Percentiles rank a stretch among this genome's conserved stretches.
Conservation (phyloP, 2,797 vertebrate genomes). For the Gymnoscopelus microlampas region DNA sequence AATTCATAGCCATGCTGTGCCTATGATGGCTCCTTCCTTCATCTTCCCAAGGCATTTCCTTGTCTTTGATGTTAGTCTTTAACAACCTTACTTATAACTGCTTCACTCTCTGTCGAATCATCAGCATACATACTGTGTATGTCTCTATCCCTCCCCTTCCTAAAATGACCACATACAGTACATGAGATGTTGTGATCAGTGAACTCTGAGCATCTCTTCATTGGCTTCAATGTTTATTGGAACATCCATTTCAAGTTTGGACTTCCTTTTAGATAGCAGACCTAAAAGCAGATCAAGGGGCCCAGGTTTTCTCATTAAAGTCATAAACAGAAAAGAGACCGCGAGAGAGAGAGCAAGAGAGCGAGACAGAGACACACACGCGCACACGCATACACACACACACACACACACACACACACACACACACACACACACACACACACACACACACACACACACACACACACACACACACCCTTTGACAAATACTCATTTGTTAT, state of each 20-base stretch:
- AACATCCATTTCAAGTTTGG: no score
- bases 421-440: conserved; percentile 1
- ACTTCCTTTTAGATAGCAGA: no score
- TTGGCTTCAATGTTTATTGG: no score
- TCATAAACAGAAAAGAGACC: no score
- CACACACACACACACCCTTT: background rate
- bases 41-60: conserved; percentile 1
- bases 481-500: background rate
- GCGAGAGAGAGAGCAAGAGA: no score
- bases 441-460: conserved; percentile 3
- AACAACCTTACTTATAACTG: background rate
- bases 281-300: no score
- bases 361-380: no score
- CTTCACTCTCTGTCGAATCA: background rate
- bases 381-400: background rate
- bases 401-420: background rate
- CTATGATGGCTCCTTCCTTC: no score
- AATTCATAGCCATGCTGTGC: background rate
- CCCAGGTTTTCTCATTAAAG: no score
- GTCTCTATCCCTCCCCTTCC: no score
- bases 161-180: background rate
- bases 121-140: background rate
- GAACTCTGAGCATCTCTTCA: no score
- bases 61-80: conserved; percentile 3
- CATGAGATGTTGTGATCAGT: no score